Base-by-base conservation (phyloP, 2,888 invertebrate species). In the Coleophora deauratella region DNA sequence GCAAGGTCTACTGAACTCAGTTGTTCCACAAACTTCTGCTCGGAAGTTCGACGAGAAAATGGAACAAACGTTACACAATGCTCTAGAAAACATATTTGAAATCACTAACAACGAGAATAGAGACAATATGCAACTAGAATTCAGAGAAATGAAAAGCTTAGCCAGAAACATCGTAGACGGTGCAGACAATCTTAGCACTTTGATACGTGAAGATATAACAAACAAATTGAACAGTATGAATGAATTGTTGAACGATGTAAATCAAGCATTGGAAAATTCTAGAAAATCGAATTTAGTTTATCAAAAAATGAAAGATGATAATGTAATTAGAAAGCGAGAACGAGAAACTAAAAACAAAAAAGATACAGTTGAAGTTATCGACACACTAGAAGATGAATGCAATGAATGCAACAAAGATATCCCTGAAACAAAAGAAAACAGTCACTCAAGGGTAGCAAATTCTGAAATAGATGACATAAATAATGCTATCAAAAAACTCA, bases 211-310 rank as follows among this genome's bases (percentile, higher is more conserved):
- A 60, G 86, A 86, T 55, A 85, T 86, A 38, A 80, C 79, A 1
- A 85, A 84, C 49, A 86, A 86, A 58, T 49, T 86, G 1, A 79
- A 86, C 27, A 80, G 73, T 43, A 84, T 86, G 80, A 81, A 84
- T 47, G 85, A 82, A 47, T 59, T 86, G 38, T 52, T 86, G 0
- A 76, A 74, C 38, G 86, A 86, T 49, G 85, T 86, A 1, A 85
- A 85, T 49, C 64, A 66, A 41, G 77, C 84, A 11, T 61, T 86
- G 37, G 81, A 82, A 55, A 80, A 72, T 51, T 86, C 78, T 11
- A 72, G 62, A 46, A 72, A 77, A 50, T 82, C 82, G 14, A 80
- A 77, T 48, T 46, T 75, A 11, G 68, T 56, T 31, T 85, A 75
- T 54, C 66, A 79, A 46, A 73, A 75, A 54, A 59, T 85, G 21